Percentiles rank a stretch among this genome's conserved stretches.
Evolutionary conservation across 2,888 invertebrate genomes (phyloP).

Genomic region (Glomeris marginata): DNA sequence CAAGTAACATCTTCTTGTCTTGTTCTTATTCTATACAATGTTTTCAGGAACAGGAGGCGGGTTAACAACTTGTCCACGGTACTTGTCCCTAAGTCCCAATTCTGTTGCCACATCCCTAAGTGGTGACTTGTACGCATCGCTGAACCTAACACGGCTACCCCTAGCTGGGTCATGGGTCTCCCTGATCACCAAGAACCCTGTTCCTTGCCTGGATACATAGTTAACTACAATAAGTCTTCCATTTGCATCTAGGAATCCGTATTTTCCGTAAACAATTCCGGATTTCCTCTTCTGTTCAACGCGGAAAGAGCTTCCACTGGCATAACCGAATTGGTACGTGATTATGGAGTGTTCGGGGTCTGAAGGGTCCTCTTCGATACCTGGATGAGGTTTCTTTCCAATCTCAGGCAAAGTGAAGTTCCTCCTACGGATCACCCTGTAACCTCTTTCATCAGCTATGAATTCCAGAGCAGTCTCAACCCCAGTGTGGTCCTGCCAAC

Average conservation of each 20-base stretch:
- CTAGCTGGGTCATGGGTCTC: slow-evolving; percentile 8
- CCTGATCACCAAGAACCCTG: slow-evolving; percentile 13
- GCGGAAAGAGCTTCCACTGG: slow-evolving; percentile 13
- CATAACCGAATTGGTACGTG: slow-evolving; percentile 4
- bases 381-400: not conserved
- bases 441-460: slow-evolving; percentile 14
- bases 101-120: slow-evolving; percentile 10
- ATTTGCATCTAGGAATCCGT: slow-evolving; percentile 16
- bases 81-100: slow-evolving; percentile 9
- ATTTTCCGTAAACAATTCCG: slow-evolving; percentile 16
- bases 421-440: slow-evolving; percentile 11
- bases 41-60: too few species aligned
- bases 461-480: slow-evolving; percentile 14
- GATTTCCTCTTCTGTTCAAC: slow-evolving; percentile 12
- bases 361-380: slow-evolving; percentile 9
- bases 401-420: slow-evolving; percentile 3
- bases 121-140: slow-evolving; percentile 7
- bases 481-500: slow-evolving; percentile 13
- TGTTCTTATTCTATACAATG: too few species aligned
- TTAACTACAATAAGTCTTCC: slow-evolving; percentile 13
- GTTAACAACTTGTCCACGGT: not conserved
- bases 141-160: not conserved
- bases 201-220: slow-evolving; percentile 14
- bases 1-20: too few species aligned
- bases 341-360: slow-evolving; percentile 9